These are phyloP conservation scores for Drosophila bipectinata DNA, from an alignment of 1,140 invertebrate genomes.

Conservation along the genomic window DNA sequence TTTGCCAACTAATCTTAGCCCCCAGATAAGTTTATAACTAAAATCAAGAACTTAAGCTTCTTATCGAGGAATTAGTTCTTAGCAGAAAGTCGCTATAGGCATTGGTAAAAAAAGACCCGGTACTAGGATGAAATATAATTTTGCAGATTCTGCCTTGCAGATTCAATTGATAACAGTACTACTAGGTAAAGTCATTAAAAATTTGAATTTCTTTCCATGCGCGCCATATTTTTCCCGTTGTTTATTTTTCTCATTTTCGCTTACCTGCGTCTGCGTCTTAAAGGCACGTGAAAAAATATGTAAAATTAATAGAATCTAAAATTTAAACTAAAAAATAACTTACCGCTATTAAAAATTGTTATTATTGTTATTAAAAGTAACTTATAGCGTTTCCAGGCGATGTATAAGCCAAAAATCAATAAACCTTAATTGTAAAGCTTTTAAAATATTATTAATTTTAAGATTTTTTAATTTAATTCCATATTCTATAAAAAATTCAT, in stretches of 20 bases:
- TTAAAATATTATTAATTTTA: neutral
- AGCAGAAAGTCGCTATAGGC: neutral
- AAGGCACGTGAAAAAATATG: neutral
- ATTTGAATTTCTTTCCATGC: slow-evolving; percentile 13
- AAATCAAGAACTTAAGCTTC: neutral
- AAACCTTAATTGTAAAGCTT: too few species aligned
- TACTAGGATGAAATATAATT: slow-evolving; percentile 13
- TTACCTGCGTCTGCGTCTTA: slow-evolving; percentile 26
- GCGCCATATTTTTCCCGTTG: slow-evolving; percentile 5
- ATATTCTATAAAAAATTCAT: too few species aligned
- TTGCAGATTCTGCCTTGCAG: neutral
- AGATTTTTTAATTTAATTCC: neutral
- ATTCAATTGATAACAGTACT: slow-evolving; percentile 14
- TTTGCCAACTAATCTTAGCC: neutral
- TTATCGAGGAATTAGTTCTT: slow-evolving; percentile 20
- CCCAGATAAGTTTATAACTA: slow-evolving; percentile 11
- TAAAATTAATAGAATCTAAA: neutral
- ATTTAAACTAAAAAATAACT: neutral
- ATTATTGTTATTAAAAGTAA: neutral
- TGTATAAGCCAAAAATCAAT: neutral
- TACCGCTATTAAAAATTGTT: neutral
- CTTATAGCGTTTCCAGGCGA: too few species aligned
- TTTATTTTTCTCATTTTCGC: slow-evolving; percentile 10
- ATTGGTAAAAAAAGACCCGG: neutral
- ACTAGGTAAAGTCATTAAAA: slow-evolving; percentile 16